Conservation (phyloP, 2,888 invertebrate genomes). For the Leucania comma region DNA sequence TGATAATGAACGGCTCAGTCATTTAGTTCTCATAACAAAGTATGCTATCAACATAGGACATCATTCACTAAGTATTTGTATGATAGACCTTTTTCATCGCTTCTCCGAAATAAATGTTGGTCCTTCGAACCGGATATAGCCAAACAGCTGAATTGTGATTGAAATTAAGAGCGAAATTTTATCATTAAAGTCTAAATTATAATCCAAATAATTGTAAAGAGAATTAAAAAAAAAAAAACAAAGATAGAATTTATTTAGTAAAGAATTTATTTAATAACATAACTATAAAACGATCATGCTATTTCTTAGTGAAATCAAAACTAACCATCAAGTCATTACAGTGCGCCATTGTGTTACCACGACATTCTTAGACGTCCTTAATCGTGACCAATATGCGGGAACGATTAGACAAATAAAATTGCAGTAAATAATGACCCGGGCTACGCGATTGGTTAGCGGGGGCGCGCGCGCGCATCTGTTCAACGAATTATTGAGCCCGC, state of each 20-base stretch:
- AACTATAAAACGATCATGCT: not conserved
- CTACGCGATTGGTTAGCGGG: constrained; percentile 69
- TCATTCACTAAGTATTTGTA: not conserved
- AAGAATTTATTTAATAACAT: too few species aligned
- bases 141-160: not conserved
- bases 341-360: constrained; percentile 16
- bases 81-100: not conserved
- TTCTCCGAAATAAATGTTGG: too few species aligned
- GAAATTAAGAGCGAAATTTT: not conserved
- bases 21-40: not conserved
- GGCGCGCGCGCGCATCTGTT: constrained; percentile 83
- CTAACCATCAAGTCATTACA: constrained; percentile 29
- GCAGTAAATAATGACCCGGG: constrained; percentile 71
- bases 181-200: not conserved
- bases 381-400: constrained; percentile 63
- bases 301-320: constrained; percentile 34
- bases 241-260: too few species aligned
- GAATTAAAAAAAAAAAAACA: not conserved
- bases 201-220: not conserved
- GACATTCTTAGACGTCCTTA: constrained; percentile 60
- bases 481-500: constrained; percentile 81
- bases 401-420: constrained; percentile 78
- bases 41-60: not conserved
- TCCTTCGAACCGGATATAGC: not conserved
- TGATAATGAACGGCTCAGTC: not conserved